These are phyloP conservation scores for Cepaea hortensis DNA, from an alignment of 2,888 invertebrate genomes.

Conservation along the genomic window DNA sequence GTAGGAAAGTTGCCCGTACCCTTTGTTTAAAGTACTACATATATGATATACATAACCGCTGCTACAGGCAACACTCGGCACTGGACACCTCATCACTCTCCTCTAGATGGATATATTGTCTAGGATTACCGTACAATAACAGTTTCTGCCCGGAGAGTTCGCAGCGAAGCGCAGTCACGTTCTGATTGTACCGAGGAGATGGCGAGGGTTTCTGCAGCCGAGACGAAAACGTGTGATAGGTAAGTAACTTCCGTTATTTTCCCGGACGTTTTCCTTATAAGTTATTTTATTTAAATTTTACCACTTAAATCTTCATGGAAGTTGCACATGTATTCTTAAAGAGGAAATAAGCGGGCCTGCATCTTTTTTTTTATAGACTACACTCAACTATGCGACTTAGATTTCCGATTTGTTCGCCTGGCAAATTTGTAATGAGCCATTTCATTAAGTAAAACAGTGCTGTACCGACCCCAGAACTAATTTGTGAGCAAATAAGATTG, in stretches of 20 bases:
- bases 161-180: not conserved
- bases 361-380: too few relatives aligned
- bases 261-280: not conserved
- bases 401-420: too few relatives aligned
- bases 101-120: too few relatives aligned
- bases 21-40: conserved; percentile 46
- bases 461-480: too few relatives aligned
- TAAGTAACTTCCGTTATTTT: not conserved
- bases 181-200: conserved; percentile 38
- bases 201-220: conserved; percentile 41
- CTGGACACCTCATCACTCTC: too few relatives aligned
- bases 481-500: too few relatives aligned
- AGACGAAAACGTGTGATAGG: not conserved
- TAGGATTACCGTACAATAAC: not conserved
- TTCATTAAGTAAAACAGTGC: too few relatives aligned
- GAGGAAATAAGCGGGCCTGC: too few relatives aligned
- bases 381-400: too few relatives aligned
- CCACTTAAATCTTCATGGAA: not conserved
- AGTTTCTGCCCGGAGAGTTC: not conserved
- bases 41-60: not conserved
- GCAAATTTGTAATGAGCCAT: too few relatives aligned
- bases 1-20: conserved; percentile 46
- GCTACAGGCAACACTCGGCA: too few relatives aligned
- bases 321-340: too few relatives aligned
- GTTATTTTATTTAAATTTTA: not conserved